These are phyloP conservation scores for Azorinus chamasolen DNA, from an alignment of 2,888 invertebrate species.

Conservation along the genomic window DNA sequence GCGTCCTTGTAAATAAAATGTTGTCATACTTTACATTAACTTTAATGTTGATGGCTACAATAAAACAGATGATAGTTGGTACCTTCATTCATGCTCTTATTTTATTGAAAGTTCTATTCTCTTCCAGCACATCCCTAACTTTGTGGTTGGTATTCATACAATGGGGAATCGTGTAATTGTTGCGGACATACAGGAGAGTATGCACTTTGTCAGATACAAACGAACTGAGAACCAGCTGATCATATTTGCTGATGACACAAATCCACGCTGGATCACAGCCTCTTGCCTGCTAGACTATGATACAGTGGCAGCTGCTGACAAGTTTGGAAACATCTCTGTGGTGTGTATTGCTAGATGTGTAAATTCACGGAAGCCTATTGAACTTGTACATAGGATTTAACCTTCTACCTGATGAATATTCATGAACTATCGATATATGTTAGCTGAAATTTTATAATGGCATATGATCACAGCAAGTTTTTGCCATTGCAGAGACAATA, in stretches of 20 bases:
- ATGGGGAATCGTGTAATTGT: slow-evolving; percentile 98
- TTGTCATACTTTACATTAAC: too few species aligned
- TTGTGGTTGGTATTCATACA: slow-evolving; percentile 96
- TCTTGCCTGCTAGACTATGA: slow-evolving; percentile 97
- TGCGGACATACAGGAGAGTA: slow-evolving; percentile 96
- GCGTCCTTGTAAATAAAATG: too few species aligned
- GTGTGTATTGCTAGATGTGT: too few species aligned
- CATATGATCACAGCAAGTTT: too few species aligned
- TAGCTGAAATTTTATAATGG: too few species aligned
- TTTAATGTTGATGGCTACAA: too few species aligned
- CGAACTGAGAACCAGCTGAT: slow-evolving; percentile 98
- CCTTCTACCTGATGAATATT: too few species aligned
- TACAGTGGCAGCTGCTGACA: slow-evolving; percentile 98
- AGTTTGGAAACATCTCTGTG: slow-evolving; percentile 98
- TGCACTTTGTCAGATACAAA: slow-evolving; percentile 98
- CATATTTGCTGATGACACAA: slow-evolving; percentile 99
- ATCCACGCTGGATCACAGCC: slow-evolving; percentile 98
- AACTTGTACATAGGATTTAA: too few species aligned
- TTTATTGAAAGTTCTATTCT: not conserved
- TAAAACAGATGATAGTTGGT: too few species aligned
- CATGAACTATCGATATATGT: too few species aligned
- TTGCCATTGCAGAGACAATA: too few species aligned
- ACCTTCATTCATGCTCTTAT: not conserved
- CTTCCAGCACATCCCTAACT: slow-evolving; percentile 95
- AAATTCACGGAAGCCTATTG: too few species aligned